A percentile compares a stretch with the other conserved stretches of the same genome.
Conservation (phyloP, 1,140 invertebrate genomes). For the Plutomurus gul region DNA sequence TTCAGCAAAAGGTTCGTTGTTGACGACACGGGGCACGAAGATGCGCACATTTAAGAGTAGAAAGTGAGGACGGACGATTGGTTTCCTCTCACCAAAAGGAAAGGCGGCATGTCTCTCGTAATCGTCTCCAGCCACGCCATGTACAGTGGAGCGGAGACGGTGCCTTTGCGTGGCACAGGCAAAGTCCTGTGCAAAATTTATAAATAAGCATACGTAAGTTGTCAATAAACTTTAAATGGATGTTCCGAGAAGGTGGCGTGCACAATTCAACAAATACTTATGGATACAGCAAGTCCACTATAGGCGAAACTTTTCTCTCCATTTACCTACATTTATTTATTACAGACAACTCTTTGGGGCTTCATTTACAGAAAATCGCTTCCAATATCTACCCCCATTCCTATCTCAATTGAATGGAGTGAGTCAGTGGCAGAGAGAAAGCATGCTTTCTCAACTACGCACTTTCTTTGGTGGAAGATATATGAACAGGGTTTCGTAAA, state of each 20-base stretch:
- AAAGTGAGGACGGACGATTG: conserved; percentile 67
- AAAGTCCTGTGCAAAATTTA: conserved; percentile 63
- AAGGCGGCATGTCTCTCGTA: conserved; percentile 65
- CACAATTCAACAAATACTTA: background rate
- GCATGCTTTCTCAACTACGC: too few species aligned
- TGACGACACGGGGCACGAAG: background rate
- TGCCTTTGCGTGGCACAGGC: conserved; percentile 69
- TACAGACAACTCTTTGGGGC: background rate
- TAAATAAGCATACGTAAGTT: conserved; percentile 7
- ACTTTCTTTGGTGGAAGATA: too few species aligned
- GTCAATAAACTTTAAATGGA: background rate
- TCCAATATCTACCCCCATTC: background rate
- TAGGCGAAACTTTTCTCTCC: background rate
- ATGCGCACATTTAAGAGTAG: conserved; percentile 61
- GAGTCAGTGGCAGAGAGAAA: too few species aligned
- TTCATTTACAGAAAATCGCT: background rate
- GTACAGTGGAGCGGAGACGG: conserved; percentile 63
- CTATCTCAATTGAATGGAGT: too few species aligned
- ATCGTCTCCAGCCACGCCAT: conserved; percentile 67
- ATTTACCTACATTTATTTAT: background rate
- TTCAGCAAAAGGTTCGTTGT: too few species aligned
- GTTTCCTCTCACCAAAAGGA: conserved; percentile 65
- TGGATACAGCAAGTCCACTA: too few species aligned
- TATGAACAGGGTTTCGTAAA: too few species aligned
- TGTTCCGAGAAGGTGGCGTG: background rate